Evolutionary conservation across 2,113 vertebrate species (phyloP).

Genomic region (Nannospalax galili): DNA sequence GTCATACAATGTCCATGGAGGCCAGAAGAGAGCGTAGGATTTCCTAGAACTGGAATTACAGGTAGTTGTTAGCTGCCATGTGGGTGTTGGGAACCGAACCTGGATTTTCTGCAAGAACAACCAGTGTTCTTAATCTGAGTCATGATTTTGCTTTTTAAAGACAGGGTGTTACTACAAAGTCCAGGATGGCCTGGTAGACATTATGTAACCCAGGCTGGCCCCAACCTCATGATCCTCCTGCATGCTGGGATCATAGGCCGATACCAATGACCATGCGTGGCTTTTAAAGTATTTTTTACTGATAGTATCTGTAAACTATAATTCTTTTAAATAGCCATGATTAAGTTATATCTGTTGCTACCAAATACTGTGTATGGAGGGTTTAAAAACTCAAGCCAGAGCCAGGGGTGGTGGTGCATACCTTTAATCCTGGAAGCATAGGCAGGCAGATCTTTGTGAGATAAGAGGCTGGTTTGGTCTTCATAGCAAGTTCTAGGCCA

Average conservation of each 20-base stretch:
- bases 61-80: too few relatives aligned
- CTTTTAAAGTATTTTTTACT: not conserved
- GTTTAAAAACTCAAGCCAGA: not conserved
- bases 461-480: too few relatives aligned
- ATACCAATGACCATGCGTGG: not conserved
- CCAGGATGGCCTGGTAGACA: not conserved
- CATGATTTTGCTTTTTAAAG: constrained; percentile 10
- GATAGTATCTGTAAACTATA: constrained; percentile 12
- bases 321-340: constrained; percentile 13
- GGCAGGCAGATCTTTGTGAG: too few relatives aligned
- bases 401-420: not conserved
- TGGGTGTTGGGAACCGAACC: too few relatives aligned
- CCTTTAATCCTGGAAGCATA: too few relatives aligned
- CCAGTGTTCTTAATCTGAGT: too few relatives aligned
- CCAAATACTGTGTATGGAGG: not conserved
- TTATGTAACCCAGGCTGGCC: not conserved
- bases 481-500: too few relatives aligned
- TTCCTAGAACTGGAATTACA: too few relatives aligned
- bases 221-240: not conserved
- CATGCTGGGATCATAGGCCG: too few relatives aligned
- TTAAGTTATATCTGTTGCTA: not conserved
- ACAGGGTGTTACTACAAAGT: not conserved
- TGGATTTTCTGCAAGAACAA: too few relatives aligned
- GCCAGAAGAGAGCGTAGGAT: too few relatives aligned
- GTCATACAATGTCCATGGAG: too few relatives aligned